Evolutionary conservation across 2,113 vertebrate species (phyloP).

Genomic region (Scomber japonicus): DNA sequence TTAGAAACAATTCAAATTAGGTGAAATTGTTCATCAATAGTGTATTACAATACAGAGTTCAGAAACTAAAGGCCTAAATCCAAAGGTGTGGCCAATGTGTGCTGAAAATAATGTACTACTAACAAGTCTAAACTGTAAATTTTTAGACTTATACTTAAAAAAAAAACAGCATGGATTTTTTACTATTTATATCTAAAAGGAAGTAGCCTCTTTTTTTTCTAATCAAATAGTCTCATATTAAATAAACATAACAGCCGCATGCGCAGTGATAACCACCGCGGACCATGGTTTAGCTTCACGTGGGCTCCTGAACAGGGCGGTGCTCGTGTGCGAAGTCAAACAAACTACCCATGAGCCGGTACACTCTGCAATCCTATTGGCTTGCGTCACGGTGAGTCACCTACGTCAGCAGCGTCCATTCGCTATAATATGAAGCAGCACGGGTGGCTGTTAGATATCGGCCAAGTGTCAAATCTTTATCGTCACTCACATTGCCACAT

Average conservation of each 20-base stretch:
- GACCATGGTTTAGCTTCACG: conserved; percentile 3
- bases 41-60: too few relatives aligned
- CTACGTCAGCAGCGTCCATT: conserved; percentile 38
- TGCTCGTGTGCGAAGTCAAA: conserved; percentile 35
- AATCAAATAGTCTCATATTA: too few relatives aligned
- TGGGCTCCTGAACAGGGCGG: not conserved
- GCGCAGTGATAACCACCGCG: not conserved
- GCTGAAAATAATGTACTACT: too few relatives aligned
- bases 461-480: conserved; percentile 26
- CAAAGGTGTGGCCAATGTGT: too few relatives aligned
- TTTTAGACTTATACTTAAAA: too few relatives aligned
- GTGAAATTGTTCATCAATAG: too few relatives aligned
- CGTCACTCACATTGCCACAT: conserved; percentile 46
- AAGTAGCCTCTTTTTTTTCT: too few relatives aligned
- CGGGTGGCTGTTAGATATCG: conserved; percentile 4
- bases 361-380: conserved; percentile 50
- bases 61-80: too few relatives aligned
- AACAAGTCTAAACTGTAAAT: too few relatives aligned
- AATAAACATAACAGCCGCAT: not conserved
- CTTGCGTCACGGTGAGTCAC: accelerated
- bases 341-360: conserved; percentile 45
- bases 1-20: too few relatives aligned
- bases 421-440: not conserved
- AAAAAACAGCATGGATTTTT: too few relatives aligned
- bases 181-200: too few relatives aligned